A percentile compares a stretch with the other conserved stretches of the same genome.
Conservation (phyloP, 2,888 invertebrate genomes). For the Falcaria lacertinaria region DNA sequence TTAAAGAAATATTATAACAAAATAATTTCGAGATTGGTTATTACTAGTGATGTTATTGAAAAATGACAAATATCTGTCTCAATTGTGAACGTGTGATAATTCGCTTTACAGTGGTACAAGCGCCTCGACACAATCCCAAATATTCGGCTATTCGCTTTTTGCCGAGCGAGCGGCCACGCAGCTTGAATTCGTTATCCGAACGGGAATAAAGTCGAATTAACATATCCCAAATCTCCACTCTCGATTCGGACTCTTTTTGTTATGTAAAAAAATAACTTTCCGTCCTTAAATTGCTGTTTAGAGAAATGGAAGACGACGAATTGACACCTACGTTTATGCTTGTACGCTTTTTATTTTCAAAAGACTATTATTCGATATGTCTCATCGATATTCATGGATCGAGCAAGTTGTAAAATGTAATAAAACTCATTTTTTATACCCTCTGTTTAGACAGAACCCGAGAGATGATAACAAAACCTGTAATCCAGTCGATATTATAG, state of each 20-base stretch:
- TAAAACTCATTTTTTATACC: conserved; percentile 78
- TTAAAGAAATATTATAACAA: no score
- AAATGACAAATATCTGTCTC: conserved; percentile 33
- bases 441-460: conserved; percentile 74
- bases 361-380: conserved; percentile 57
- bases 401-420: conserved; percentile 67
- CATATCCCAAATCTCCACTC: conserved; percentile 57
- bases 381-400: conserved; percentile 68
- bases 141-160: conserved; percentile 63
- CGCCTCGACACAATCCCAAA: conserved; percentile 60
- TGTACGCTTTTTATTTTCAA: conserved; percentile 40
- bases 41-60: background rate
- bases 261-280: conserved; percentile 55
- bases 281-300: conserved; percentile 57
- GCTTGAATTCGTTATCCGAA: conserved; percentile 54
- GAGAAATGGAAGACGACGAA: conserved; percentile 45
- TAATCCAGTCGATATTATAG: conserved; percentile 57
- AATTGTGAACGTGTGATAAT: conserved; percentile 48
- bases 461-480: conserved; percentile 77
- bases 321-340: conserved; percentile 69
- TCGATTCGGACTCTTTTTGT: conserved; percentile 49
- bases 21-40: no score
- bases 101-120: conserved; percentile 58
- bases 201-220: conserved; percentile 60
- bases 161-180: conserved; percentile 42